phyloP scores from a whole-genome alignment of 1,140 invertebrate species.

The Eciton burchellii region DNA sequence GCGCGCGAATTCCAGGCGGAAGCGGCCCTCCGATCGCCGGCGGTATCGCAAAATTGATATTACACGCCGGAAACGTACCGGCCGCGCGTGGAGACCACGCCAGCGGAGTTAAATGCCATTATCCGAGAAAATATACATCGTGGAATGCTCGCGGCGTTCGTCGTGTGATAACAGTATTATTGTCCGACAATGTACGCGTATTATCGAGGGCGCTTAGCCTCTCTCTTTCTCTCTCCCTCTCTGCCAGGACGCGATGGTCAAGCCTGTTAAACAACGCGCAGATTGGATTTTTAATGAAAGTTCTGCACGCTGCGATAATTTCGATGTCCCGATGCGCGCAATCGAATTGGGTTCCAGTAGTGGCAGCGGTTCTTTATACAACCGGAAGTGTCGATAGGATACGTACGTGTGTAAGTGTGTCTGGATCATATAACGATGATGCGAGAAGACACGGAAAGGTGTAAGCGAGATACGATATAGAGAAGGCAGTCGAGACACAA shows the following conservation, averaged over 20 bases:
- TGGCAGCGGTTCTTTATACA: background rate
- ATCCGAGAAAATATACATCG: background rate
- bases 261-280: conserved; percentile 14
- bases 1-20: background rate
- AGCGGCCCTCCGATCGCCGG: background rate
- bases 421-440: background rate
- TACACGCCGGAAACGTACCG: conserved; percentile 23
- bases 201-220: conserved; percentile 27
- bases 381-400: conserved; percentile 24
- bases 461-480: conserved; percentile 56
- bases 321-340: background rate
- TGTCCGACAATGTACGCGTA: background rate
- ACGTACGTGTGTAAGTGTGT: conserved; percentile 9
- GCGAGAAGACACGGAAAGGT: background rate
- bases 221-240: too few relatives aligned
- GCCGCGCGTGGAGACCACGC: conserved; percentile 7
- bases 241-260: background rate
- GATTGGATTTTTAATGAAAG: conserved; percentile 52
- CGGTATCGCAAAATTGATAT: conserved; percentile 38
- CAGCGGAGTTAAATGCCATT: conserved; percentile 33
- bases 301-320: background rate
- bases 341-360: background rate
- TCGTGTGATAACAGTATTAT: conserved; percentile 35
- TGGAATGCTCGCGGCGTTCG: background rate
- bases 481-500: conserved; percentile 25